phyloP scores from a whole-genome alignment of 2,113 vertebrate species.

The Menidia beryllina region DNA sequence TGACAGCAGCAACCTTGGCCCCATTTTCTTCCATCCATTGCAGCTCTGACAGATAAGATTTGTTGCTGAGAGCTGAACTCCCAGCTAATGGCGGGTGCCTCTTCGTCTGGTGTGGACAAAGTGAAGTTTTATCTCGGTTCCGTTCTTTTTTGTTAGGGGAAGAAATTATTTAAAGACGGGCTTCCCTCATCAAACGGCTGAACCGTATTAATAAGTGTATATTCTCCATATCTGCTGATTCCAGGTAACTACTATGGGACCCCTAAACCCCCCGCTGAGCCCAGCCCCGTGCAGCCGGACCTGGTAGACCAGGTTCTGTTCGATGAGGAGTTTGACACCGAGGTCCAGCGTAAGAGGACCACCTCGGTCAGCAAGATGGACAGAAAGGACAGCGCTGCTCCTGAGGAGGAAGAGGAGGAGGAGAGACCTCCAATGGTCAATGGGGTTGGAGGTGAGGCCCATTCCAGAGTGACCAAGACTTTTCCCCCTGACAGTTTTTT shows the following conservation, averaged over 20 bases:
- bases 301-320: slow-evolving; percentile 97
- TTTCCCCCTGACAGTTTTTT: too few species aligned
- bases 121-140: background rate
- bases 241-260: slow-evolving; percentile 98
- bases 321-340: slow-evolving; percentile 94
- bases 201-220: background rate
- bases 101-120: slow-evolving; percentile 4
- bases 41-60: slow-evolving; percentile 34
- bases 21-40: slow-evolving; percentile 10
- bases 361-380: slow-evolving; percentile 99
- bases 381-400: slow-evolving; percentile 91
- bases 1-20: slow-evolving; percentile 6
- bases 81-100: background rate
- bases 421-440: slow-evolving; percentile 91
- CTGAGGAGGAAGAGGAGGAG: slow-evolving; percentile 97
- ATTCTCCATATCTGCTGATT: background rate
- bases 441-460: slow-evolving; percentile 86
- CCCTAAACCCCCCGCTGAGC: slow-evolving; percentile 95
- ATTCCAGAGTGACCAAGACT: too few species aligned
- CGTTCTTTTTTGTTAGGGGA: too few species aligned
- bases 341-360: slow-evolving; percentile 94
- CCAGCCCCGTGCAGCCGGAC: slow-evolving; percentile 95
- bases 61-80: slow-evolving; percentile 21
- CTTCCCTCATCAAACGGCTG: too few species aligned
- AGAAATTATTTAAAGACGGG: too few species aligned